Evolutionary conservation across 1,140 invertebrate species (phyloP).

Genomic region (Heliconius hermathena): DNA sequence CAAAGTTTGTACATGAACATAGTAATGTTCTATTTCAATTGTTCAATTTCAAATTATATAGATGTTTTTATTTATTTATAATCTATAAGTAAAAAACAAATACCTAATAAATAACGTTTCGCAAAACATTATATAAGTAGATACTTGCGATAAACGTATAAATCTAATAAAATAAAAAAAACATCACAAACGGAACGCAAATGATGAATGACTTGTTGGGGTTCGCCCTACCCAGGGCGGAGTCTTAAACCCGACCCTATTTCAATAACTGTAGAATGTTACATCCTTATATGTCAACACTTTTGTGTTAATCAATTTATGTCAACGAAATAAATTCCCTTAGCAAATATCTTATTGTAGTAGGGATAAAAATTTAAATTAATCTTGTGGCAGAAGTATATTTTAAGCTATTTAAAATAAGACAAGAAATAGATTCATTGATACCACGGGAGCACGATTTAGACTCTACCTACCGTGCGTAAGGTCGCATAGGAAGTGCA

Average conservation of each 20-base stretch:
- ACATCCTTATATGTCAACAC: constrained; percentile 1
- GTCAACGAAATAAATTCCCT: constrained; percentile 9
- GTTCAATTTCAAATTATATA: no score
- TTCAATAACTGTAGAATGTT: neutral
- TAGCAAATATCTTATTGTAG: neutral
- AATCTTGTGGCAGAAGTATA: no score
- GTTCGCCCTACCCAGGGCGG: neutral
- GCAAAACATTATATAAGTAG: neutral
- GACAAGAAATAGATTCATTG: no score
- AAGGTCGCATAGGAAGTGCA: no score
- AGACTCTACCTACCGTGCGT: no score
- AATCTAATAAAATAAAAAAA: neutral
- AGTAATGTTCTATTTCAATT: no score
- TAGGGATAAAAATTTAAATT: neutral
- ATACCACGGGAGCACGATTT: no score
- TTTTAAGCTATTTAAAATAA: no score
- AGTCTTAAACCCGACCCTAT: neutral
- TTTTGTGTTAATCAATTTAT: neutral
- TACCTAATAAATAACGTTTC: no score
- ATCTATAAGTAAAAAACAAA: no score
- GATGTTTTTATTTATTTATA: no score
- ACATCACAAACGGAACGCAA: neutral
- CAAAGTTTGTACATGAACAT: no score
- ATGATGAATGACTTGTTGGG: neutral
- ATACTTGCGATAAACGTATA: neutral